Base-by-base conservation (phyloP, 2,797 vertebrate species). In the Gymnothorax reevesii region DNA sequence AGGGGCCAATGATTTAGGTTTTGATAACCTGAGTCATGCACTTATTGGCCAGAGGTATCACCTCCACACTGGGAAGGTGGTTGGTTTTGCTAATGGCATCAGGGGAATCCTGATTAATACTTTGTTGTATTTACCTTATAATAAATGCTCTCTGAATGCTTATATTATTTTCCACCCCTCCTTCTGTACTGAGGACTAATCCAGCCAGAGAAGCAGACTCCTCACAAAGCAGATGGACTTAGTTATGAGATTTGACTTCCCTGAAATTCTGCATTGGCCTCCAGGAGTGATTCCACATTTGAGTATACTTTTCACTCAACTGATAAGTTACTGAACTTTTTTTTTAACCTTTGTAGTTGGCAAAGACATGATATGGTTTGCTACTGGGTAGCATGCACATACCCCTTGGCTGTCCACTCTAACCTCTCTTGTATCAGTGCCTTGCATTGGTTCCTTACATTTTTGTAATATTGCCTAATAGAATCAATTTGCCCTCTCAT, bases 1-100 rank as follows among this genome's bases (percentile, higher is more conserved):
- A 42, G 71, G 71, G 13, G 27, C 10, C 22, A 10, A 22, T 80
- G 54, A 80, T 80, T 55, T 80, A 22, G 77, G 77, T 17, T 55
- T 7, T 80, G 77, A 80, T 80, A n/a, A n/a, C 77, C 52, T n/a
- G 77, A 49, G 77, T 80, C n/a, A 80, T 15, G 22, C 49, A n/a
- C 20, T 52, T 20, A 55, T 1, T 17, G 73, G 52, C 54, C 77
- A 8, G 77, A 80, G 22, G 25, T 54, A 55, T 55, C 7, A 4
- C 20, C 15, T 80, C 77, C 7, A 49, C 9, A 9, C 49, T 22
- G 77, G n/a, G 77, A 42, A 42, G 33, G 33, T 42, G 77, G 52
- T 52, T 12, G 73, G 6, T n/a, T 54, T 55, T 80, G 77, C n/a
- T 80, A 80, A 55, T 55, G 77, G 55, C 49, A 22, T 80, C 77